Conservation (phyloP, 2,797 vertebrate species). For the Bovichtus diacanthus region DNA sequence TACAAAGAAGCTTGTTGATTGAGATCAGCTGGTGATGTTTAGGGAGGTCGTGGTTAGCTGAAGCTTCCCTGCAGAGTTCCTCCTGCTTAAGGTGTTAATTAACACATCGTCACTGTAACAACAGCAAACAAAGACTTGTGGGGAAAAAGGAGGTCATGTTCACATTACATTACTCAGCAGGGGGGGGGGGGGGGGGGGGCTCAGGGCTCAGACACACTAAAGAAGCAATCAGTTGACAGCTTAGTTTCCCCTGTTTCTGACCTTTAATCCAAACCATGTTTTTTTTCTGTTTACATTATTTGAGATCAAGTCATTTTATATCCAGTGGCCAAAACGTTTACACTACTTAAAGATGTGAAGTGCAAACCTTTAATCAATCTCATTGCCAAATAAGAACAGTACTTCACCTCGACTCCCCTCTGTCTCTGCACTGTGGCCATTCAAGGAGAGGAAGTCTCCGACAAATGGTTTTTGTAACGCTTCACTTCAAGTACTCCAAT, state of each 20-base stretch:
- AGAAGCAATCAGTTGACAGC: neutral
- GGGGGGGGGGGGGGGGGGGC: neutral
- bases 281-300: neutral
- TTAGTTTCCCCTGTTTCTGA: neutral
- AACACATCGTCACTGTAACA: neutral
- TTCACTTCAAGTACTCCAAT: too few species aligned
- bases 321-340: neutral
- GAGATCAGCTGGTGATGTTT: neutral
- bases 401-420: neutral
- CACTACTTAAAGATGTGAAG: neutral
- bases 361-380: neutral
- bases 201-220: neutral
- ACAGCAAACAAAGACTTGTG: conserved; percentile 14
- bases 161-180: neutral
- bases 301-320: neutral
- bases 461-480: neutral
- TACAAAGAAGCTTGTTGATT: neutral
- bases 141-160: conserved; percentile 13
- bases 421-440: neutral
- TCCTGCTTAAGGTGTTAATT: neutral
- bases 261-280: neutral
- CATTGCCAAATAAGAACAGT: neutral
- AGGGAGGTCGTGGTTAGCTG: neutral
- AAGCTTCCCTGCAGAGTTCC: neutral
- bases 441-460: too few species aligned